Conservation (phyloP, 2,113 vertebrate species). For the Dipodomys ordii region DNA sequence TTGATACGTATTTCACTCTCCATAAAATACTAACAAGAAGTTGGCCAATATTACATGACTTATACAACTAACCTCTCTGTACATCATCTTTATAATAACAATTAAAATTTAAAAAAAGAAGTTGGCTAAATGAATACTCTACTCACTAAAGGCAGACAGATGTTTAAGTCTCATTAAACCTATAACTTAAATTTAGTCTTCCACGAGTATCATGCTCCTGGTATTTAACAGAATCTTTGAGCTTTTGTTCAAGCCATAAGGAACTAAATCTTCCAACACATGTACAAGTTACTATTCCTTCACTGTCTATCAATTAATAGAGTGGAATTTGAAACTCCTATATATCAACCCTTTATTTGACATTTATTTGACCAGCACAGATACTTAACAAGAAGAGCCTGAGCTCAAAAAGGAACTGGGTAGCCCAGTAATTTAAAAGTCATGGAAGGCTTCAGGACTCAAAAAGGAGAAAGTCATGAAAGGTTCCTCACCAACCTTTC, state of each 20-base stretch:
- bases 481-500: too few species aligned
- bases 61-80: too few species aligned
- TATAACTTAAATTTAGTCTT: background rate
- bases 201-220: background rate
- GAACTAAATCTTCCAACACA: background rate
- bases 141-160: constrained; percentile 31
- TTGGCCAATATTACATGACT: background rate
- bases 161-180: constrained; percentile 14
- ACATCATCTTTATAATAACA: too few species aligned
- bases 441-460: background rate
- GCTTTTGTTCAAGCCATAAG: background rate
- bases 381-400: background rate
- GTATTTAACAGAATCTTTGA: background rate
- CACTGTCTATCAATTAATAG: background rate
- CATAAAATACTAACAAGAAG: constrained; percentile 13
- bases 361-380: background rate
- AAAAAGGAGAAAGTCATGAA: background rate
- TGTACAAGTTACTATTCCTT: background rate
- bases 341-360: background rate
- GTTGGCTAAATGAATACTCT: background rate
- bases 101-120: background rate
- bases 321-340: background rate
- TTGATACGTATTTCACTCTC: background rate
- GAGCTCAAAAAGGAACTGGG: background rate
- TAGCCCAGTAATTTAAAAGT: background rate